Conservation (phyloP, 2,113 vertebrate genomes). For the Argyrosomus japonicus region DNA sequence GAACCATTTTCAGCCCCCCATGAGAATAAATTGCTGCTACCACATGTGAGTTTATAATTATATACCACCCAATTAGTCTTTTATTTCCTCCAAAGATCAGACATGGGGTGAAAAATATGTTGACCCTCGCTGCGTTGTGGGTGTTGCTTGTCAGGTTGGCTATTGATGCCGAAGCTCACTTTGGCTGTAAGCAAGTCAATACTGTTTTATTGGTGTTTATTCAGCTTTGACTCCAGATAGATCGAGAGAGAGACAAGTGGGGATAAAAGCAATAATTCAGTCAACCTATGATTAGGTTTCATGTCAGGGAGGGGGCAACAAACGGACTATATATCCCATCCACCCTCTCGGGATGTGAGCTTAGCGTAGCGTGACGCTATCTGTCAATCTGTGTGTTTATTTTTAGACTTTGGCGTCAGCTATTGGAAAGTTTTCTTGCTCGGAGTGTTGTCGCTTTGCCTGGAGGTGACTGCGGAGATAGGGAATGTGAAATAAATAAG, state of each 20-base stretch:
- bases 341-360: slow-evolving; percentile 18
- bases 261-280: slow-evolving; percentile 42
- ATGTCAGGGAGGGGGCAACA: slow-evolving; percentile 15
- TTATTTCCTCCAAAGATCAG: not conserved
- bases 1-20: not conserved
- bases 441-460: slow-evolving; percentile 27
- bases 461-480: slow-evolving; percentile 32
- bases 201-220: slow-evolving; percentile 43
- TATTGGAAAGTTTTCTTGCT: slow-evolving; percentile 59
- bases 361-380: slow-evolving; percentile 1
- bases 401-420: slow-evolving; percentile 32
- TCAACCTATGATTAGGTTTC: slow-evolving; percentile 22
- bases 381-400: slow-evolving; percentile 32
- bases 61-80: not conserved
- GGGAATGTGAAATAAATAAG: slow-evolving; percentile 42
- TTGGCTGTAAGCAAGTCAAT: slow-evolving; percentile 44
- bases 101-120: not conserved
- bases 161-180: slow-evolving; percentile 31
- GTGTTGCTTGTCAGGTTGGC: not conserved
- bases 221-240: slow-evolving; percentile 8
- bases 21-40: no score
- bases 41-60: not conserved
- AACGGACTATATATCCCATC: slow-evolving; percentile 38
- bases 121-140: not conserved
- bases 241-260: not conserved